These are phyloP conservation scores for Melanerpes aurifrons DNA, from an alignment of 2,113 vertebrate species.

Conservation along the genomic window DNA sequence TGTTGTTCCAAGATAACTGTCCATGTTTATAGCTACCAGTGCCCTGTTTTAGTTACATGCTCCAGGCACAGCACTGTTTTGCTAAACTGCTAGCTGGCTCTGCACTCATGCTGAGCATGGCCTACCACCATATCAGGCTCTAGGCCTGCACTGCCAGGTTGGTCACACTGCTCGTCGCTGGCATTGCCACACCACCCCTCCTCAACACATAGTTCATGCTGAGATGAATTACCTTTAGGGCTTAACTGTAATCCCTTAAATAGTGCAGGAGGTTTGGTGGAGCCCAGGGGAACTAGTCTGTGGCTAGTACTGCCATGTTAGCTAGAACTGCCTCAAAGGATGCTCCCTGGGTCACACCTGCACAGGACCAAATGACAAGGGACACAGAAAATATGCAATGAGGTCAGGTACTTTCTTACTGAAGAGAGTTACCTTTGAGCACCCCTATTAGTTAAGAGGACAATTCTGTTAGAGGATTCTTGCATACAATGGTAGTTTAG, in stretches of 20 bases:
- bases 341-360: not conserved
- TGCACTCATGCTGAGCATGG: no score
- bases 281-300: not conserved
- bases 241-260: not conserved
- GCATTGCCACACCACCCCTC: no score
- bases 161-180: no score
- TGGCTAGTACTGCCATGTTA: not conserved
- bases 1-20: no score
- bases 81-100: no score
- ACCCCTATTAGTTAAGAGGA: not conserved
- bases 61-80: no score
- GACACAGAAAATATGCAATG: not conserved
- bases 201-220: not conserved
- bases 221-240: not conserved
- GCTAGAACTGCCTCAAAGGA: not conserved
- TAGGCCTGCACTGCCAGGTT: no score
- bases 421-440: not conserved
- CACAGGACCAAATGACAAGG: not conserved
- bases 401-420: not conserved
- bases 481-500: not conserved
- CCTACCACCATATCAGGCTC: no score
- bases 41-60: no score
- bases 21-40: no score
- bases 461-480: not conserved
- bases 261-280: not conserved